Conservation (phyloP, 2,888 invertebrate species). For the Nysson spinosus region DNA sequence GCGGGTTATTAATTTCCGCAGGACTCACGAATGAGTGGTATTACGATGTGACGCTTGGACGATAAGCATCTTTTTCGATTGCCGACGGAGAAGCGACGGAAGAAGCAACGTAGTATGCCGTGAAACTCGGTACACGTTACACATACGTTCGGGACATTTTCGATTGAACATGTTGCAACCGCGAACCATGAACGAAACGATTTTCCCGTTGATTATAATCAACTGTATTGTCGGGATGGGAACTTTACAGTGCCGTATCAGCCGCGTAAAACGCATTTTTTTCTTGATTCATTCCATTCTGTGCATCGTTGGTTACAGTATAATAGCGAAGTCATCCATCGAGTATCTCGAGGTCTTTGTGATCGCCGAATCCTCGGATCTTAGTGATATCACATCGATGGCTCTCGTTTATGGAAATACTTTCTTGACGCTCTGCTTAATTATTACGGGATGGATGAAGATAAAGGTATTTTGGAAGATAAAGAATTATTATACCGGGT, state of each 20-base stretch:
- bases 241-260: background rate
- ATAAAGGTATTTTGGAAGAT: constrained; percentile 32
- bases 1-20: constrained; percentile 13
- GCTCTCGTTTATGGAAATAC: constrained; percentile 37
- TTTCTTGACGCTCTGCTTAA: constrained; percentile 22
- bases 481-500: too few species aligned
- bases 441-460: constrained; percentile 35
- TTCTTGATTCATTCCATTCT: constrained; percentile 18
- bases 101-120: too few species aligned
- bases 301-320: constrained; percentile 13
- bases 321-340: constrained; percentile 11
- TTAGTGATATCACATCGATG: constrained; percentile 22
- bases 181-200: constrained; percentile 20
- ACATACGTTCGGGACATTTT: background rate
- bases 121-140: background rate
- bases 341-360: background rate
- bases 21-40: background rate
- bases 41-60: background rate
- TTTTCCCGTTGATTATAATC: constrained; percentile 26
- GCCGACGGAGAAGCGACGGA: background rate
- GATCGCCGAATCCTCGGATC: background rate
- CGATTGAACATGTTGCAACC: constrained; percentile 22
- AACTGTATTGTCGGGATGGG: constrained; percentile 37
- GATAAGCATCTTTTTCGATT: constrained; percentile 17
- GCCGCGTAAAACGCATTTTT: background rate